These are phyloP conservation scores for Deilephila porcellus DNA, from an alignment of 2,888 invertebrate genomes.

Conservation along the genomic window DNA sequence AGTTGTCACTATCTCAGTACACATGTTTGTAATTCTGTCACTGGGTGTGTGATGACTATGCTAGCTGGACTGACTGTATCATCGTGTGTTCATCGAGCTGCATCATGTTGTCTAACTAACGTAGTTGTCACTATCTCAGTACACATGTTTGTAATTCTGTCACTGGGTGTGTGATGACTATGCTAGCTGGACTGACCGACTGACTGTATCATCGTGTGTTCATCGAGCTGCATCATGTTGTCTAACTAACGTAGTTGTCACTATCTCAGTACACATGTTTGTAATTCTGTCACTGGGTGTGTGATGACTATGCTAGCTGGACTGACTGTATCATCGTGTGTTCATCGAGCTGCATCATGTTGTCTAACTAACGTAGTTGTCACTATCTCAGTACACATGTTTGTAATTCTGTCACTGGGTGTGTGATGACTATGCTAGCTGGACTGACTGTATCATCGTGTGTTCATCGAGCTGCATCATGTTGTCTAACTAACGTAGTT, in stretches of 20 bases:
- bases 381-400: slow-evolving; percentile 31
- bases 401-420: slow-evolving; percentile 27
- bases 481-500: slow-evolving; percentile 8
- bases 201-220: slow-evolving; percentile 21
- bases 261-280: slow-evolving; percentile 32
- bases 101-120: slow-evolving; percentile 22
- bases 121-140: slow-evolving; percentile 32
- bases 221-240: not conserved
- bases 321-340: slow-evolving; percentile 26
- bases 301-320: slow-evolving; percentile 35
- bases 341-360: not conserved
- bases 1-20: slow-evolving; percentile 16
- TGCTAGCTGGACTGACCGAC: slow-evolving; percentile 7
- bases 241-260: slow-evolving; percentile 28
- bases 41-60: slow-evolving; percentile 33
- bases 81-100: not conserved
- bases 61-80: slow-evolving; percentile 25
- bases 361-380: slow-evolving; percentile 27
- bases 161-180: slow-evolving; percentile 37
- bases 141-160: slow-evolving; percentile 34
- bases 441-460: not conserved
- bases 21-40: slow-evolving; percentile 22
- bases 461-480: not conserved
- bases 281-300: slow-evolving; percentile 41
- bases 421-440: slow-evolving; percentile 15